Base-by-base conservation (phyloP, 2,113 vertebrate genomes). In the Antechinus flavipes region DNA sequence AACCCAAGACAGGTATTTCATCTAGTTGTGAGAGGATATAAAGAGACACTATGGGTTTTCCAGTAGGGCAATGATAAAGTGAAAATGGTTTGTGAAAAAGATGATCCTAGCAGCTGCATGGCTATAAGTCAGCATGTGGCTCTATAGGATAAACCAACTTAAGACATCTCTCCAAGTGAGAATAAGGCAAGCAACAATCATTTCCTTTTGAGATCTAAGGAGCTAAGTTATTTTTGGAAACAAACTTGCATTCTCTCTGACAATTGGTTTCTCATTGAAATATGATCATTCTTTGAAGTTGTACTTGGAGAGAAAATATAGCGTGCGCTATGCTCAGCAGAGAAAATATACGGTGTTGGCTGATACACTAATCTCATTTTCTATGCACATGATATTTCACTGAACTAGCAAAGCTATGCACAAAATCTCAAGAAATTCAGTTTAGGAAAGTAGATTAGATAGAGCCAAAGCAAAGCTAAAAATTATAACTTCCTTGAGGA, bases 211-310 rank as follows among this genome's bases (percentile, higher is more conserved):
- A 54, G 35, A 89, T 93, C 94, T 26, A 0, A 0, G 56, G 92
- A 97, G 93, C 95, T 1, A 91, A 95, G 93, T 95, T 12, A 94
- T 97, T 97, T 96, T 49, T 96, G 95, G 91, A 98, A 96, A 95
- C 93, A 96, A 98, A 97, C 68, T 94, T 96, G 91, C 93, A 95
- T 97, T 98, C 95, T 98, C 93, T 95, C 19, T 56, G 96, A 96
- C 96, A 97, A 98, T 98, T 95, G 97, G 95, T 98, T 98, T 97
- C 95, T 95, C 94, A 97, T 95, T 94, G 61, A 98, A 96, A 98
- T 97, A 98, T 90, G 96, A 95, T 97, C 96, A 96, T 93, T 96
- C 93, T 97, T 96, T 97, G 96, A 98, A 97, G 90, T 6, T 0
- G 19, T 95, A 96, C 93, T 89, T 91, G 30, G 91, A 96, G 68